phyloP scores from a whole-genome alignment of 2,113 vertebrate species.

The Chaenogobius annularis region DNA sequence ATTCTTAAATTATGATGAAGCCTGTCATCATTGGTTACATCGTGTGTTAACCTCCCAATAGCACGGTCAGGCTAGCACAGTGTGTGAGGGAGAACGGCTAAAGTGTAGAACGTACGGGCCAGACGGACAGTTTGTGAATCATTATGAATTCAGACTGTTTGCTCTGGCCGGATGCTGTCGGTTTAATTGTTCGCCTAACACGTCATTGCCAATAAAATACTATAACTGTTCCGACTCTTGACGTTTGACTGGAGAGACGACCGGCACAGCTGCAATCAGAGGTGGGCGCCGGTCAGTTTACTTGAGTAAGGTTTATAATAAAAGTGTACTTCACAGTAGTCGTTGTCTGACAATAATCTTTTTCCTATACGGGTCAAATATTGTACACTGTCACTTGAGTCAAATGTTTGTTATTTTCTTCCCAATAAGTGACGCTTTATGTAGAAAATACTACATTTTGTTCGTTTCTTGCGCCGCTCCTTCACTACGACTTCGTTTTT shows the following conservation, averaged over 20 bases:
- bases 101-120: background rate
- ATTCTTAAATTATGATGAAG: slow-evolving; percentile 12
- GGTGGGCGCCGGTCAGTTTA: background rate
- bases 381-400: background rate
- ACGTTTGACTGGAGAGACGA: background rate
- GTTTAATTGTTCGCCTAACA: background rate
- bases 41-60: slow-evolving; percentile 23
- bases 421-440: too few relatives aligned
- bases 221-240: background rate
- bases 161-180: background rate
- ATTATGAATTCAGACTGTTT: background rate
- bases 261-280: too few relatives aligned
- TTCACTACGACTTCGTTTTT: background rate
- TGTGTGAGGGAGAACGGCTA: slow-evolving; percentile 30
- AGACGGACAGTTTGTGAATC: background rate
- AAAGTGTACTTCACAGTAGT: background rate
- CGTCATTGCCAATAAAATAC: background rate
- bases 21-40: slow-evolving; percentile 20
- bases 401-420: too few relatives aligned
- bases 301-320: too few relatives aligned
- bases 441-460: too few relatives aligned
- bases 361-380: too few relatives aligned
- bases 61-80: slow-evolving; percentile 21
- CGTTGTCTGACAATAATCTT: background rate
- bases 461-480: background rate